phyloP scores from a whole-genome alignment of 2,888 invertebrate genomes.

The Linyphia triangularis region DNA sequence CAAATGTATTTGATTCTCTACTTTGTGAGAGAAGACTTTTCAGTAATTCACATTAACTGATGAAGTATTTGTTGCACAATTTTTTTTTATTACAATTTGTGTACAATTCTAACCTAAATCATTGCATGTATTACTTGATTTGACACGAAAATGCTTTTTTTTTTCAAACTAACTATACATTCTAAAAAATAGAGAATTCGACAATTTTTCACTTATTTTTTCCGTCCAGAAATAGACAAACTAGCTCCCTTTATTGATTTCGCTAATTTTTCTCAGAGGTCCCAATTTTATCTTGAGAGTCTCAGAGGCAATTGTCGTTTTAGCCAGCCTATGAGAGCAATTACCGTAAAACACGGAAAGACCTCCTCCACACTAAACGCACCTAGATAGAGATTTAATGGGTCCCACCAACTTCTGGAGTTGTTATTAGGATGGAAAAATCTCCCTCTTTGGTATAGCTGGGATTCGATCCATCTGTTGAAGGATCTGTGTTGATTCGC shows the following conservation, averaged over 20 bases:
- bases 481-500: slow-evolving; percentile 39
- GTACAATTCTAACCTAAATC: too few relatives aligned
- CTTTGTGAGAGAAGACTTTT: too few relatives aligned
- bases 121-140: too few relatives aligned
- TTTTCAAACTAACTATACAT: too few relatives aligned
- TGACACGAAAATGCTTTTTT: too few relatives aligned
- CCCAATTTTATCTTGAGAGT: background rate
- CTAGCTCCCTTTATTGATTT: background rate
- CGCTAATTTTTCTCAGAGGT: background rate
- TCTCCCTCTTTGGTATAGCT: slow-evolving; percentile 17
- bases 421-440: slow-evolving; percentile 22
- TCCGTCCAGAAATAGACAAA: background rate
- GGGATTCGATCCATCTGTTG: slow-evolving; percentile 53
- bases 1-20: too few relatives aligned
- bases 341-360: slow-evolving; percentile 17
- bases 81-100: too few relatives aligned
- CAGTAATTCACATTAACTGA: too few relatives aligned
- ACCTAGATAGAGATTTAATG: slow-evolving; percentile 26
- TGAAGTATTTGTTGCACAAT: too few relatives aligned
- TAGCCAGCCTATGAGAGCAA: background rate
- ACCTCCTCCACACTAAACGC: background rate
- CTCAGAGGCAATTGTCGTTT: background rate
- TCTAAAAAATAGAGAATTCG: too few relatives aligned
- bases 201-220: too few relatives aligned
- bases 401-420: background rate